Evolutionary conservation across 2,113 vertebrate species (phyloP), one percentile per base, ranked within the genome.

Genomic region (Dicrurus megarhynchus): DNA sequence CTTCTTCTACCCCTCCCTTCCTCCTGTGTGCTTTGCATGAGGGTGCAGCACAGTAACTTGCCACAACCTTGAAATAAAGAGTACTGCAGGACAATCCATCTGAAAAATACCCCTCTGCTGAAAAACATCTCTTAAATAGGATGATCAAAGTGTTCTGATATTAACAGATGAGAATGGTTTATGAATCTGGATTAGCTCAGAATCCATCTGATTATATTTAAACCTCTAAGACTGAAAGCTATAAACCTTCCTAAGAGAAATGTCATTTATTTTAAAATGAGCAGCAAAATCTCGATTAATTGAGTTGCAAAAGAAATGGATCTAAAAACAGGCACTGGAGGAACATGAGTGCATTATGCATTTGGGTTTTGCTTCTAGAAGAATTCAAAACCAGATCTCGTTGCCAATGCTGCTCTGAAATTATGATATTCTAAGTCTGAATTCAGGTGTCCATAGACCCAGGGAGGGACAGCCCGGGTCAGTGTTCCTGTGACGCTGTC

Each of bases 121-220:
- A 73, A 77, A 84, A 76, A 59, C 69, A 64, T 77, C 53, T 93
- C 85, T 85, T 79, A 79, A 85, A 79, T 77, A 50, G 3, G 14
- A 80, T n/a, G 47, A 83, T 79, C 60, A 75, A 74, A 86, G 49
- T 60, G 30, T 77, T 94, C 52, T 6, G 13, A 50, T 88, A 84
- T 87, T 79, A 96, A 73, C 68, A 89, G 80, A 84, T 3, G 3
- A 92, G 64, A 94, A 95, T 52, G 39, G 19, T 37, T 92, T 86
- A 90, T 84, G 50, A 90, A 78, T 86, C 68, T 86, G 83, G 88
- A 83, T 95, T 95, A 95, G 86, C 64, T 93, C 90, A 87, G 88
- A 92, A 92, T 92, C 86, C 68, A 59, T 84, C 82, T 89, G 71
- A 92, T 85, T 89, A 95, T 97, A 96, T 96, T 97, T 95, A 95